Evolutionary conservation across 2,797 vertebrate species (phyloP), one percentile per base, ranked within the genome.

Genomic region (Diplodus sargus): DNA sequence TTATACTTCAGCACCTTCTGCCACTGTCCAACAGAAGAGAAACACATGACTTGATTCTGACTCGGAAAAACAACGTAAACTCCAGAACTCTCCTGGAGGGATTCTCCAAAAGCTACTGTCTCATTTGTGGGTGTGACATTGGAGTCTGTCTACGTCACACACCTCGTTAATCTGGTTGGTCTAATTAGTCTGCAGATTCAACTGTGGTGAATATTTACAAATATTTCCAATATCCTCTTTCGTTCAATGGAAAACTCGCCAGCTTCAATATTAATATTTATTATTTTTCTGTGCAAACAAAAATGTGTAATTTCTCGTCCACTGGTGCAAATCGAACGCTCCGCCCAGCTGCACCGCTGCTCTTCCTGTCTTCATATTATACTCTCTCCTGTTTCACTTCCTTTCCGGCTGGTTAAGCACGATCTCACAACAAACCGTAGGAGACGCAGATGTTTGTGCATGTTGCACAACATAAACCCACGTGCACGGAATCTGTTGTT

Each of bases 341-440:
- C 39, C 39, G 1, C 22, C 4, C 30, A 42, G 64, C 62, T 76
- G 14, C 64, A 48, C 52, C 58, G 70, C 8, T 52, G 6, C 47
- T 62, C 53, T 28, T 28, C 28, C 28, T 28, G 20, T 70, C 59
- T 68, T 60, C 58, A 78, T 22, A 74, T 72, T 15, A 62, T 53
- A 49, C 45, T 77, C 54, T 39, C 56, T 74, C 16, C 45, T 58
- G 51, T 71, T 70, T 25, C 60, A 23, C 17, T 69, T 48, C 20
- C 17, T 43, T 63, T 79, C 71, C 85, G 82, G 42, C 57, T 69
- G 78, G 69, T 76, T 82, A 49, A 82, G 47, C 71, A 45, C 12
- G 28, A n/a, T 53, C 53, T 47, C 1, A 70, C 60, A 84, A 62
- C 64, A 77, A 74, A 81, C 59, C 69, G 58, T 75, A 62, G 22